Percentiles rank a stretch among this genome's conserved stretches.
phyloP scores from a whole-genome alignment of 2,113 vertebrate genomes.

The Psammodynastes pulverulentus region DNA sequence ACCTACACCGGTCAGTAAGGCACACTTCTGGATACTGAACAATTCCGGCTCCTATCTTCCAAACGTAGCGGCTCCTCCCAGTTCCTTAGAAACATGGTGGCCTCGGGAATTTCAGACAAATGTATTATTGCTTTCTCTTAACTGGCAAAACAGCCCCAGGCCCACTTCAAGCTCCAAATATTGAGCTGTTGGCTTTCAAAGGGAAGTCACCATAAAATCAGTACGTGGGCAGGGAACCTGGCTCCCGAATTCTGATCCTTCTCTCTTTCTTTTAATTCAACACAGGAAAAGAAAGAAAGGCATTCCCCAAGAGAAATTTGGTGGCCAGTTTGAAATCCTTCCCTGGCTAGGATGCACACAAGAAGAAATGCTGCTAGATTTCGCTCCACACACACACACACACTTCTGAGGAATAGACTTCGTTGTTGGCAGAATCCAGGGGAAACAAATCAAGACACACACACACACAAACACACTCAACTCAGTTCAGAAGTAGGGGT shows the following conservation, averaged over 20 bases:
- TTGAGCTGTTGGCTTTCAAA: conserved; percentile 70
- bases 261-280: conserved; percentile 50
- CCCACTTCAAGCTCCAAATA: neutral
- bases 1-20: conserved; percentile 54
- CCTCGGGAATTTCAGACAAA: neutral
- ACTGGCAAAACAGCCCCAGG: neutral
- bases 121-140: neutral
- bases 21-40: conserved; percentile 70
- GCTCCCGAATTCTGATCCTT: conserved; percentile 21
- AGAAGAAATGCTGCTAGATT: conserved; percentile 27
- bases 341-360: conserved; percentile 56
- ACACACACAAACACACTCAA: neutral
- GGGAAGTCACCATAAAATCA: conserved; percentile 67
- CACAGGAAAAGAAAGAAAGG: conserved; percentile 33
- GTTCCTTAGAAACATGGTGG: conserved; percentile 40
- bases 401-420: conserved; percentile 18
- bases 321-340: conserved; percentile 63
- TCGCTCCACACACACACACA: conserved; percentile 13
- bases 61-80: conserved; percentile 67
- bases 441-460: conserved; percentile 29
- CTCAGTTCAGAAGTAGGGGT: conserved; percentile 27
- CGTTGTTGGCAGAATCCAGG: conserved; percentile 48
- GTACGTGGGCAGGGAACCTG: conserved; percentile 46
- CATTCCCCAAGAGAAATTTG: conserved; percentile 21
- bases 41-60: conserved; percentile 70